Evolutionary conservation across 2,888 invertebrate species (phyloP).

Genomic region (Lasioglossum leucozonium): DNA sequence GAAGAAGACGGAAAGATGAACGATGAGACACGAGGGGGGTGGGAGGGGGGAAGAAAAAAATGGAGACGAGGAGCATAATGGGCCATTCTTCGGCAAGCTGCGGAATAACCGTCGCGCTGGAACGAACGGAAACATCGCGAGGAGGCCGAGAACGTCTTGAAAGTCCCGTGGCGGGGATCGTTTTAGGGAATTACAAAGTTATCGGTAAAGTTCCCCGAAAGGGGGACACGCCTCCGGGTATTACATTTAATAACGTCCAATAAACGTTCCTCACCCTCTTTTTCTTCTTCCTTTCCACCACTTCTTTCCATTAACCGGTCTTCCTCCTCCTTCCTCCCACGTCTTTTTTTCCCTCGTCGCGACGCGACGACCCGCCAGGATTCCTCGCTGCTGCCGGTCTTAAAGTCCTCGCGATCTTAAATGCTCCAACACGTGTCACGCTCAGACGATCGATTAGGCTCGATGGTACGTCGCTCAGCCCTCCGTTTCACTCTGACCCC

Average conservation of each 20-base stretch:
- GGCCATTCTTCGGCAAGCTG: constrained; percentile 55
- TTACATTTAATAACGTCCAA: constrained; percentile 81
- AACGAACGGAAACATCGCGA: constrained; percentile 58
- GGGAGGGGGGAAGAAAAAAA: neutral
- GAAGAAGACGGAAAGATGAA: neutral
- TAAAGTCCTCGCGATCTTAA: constrained; percentile 36
- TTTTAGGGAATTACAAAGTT: constrained; percentile 80
- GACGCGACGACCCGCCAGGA: neutral
- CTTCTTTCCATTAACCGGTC: neutral
- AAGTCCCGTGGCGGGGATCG: constrained; percentile 70
- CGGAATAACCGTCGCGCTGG: constrained; percentile 53
- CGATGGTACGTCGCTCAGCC: neutral
- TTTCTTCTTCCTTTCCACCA: neutral
- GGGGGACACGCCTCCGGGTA: constrained; percentile 75
- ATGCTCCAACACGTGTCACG: constrained; percentile 8
- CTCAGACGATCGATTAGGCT: constrained; percentile 4
- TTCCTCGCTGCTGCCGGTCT: neutral
- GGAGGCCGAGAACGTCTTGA: constrained; percentile 64
- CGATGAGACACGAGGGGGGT: neutral
- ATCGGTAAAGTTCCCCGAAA: constrained; percentile 75
- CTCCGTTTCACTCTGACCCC: neutral
- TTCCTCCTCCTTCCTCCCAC: neutral
- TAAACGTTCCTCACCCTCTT: constrained; percentile 60
- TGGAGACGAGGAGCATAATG: constrained; percentile 40
- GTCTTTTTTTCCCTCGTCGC: neutral